Conservation (phyloP, 2,113 vertebrate genomes). For the Lampris incognitus region DNA sequence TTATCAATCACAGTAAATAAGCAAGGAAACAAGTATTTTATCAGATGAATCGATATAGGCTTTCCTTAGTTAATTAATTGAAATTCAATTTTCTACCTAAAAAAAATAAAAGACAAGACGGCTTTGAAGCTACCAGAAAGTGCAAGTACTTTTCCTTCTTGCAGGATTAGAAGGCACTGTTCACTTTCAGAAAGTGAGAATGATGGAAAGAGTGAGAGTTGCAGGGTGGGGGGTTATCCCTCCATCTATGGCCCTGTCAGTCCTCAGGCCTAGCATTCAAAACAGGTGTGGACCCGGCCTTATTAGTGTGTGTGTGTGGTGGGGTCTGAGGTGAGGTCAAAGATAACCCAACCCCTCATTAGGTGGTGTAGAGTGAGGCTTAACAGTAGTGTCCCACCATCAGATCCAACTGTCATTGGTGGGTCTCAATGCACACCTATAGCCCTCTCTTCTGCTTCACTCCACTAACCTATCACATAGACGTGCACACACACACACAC, state of each 20-base stretch:
- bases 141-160: neutral
- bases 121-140: neutral
- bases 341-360: slow-evolving; percentile 79
- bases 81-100: too few relatives aligned
- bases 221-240: slow-evolving; percentile 71
- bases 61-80: too few relatives aligned
- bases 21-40: too few relatives aligned
- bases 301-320: slow-evolving; percentile 33
- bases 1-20: too few relatives aligned
- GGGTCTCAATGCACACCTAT: slow-evolving; percentile 25
- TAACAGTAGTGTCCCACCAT: slow-evolving; percentile 52
- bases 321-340: slow-evolving; percentile 62
- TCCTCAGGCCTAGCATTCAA: slow-evolving; percentile 77
- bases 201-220: slow-evolving; percentile 26
- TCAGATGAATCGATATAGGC: too few relatives aligned
- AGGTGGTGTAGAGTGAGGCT: slow-evolving; percentile 82
- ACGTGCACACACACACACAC: slow-evolving; percentile 14
- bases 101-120: neutral
- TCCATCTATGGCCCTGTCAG: slow-evolving; percentile 71
- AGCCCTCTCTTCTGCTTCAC: neutral
- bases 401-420: slow-evolving; percentile 39
- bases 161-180: neutral
- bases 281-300: slow-evolving; percentile 76
- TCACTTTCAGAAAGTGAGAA: slow-evolving; percentile 25
- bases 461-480: neutral